These are phyloP conservation scores for Carterocephalus palaemon DNA, from an alignment of 2,888 invertebrate species.

Conservation along the genomic window DNA sequence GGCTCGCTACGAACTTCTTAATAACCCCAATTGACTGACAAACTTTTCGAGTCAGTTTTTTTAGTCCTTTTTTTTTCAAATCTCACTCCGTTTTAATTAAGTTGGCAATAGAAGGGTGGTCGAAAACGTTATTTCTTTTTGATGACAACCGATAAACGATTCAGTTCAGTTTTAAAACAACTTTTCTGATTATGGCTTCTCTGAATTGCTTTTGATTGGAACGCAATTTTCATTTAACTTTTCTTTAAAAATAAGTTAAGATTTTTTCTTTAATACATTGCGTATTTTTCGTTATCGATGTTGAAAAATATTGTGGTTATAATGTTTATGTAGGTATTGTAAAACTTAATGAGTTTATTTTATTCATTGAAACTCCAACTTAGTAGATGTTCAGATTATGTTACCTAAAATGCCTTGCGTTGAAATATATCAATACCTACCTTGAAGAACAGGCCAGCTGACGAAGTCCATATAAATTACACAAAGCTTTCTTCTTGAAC, in stretches of 20 bases:
- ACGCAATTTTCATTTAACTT: conserved; percentile 45
- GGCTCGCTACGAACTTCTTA: conserved; percentile 30
- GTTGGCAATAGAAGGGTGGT: conserved; percentile 58
- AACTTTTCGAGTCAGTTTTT: conserved; percentile 29
- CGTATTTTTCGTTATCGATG: no score
- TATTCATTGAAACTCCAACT: no score
- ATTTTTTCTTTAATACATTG: no score
- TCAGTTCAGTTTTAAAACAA: conserved; percentile 46
- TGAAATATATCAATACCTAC: neutral
- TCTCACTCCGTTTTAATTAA: conserved; percentile 64
- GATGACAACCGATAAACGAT: conserved; percentile 75
- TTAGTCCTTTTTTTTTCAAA: conserved; percentile 39
- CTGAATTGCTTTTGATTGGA: conserved; percentile 53
- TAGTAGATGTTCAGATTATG: no score
- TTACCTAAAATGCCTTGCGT: no score
- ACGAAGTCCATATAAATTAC: conserved; percentile 52
- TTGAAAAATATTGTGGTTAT: no score
- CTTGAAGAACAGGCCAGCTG: neutral
- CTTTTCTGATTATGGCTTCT: conserved; percentile 53
- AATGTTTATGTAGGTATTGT: no score
- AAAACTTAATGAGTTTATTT: neutral
- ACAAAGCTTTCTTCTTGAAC: conserved; percentile 43
- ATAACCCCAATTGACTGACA: conserved; percentile 37
- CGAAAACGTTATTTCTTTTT: conserved; percentile 66
- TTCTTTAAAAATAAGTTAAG: conserved; percentile 18